These are phyloP conservation scores for Symphodus melops DNA, from an alignment of 2,113 vertebrate species.

Conservation along the genomic window DNA sequence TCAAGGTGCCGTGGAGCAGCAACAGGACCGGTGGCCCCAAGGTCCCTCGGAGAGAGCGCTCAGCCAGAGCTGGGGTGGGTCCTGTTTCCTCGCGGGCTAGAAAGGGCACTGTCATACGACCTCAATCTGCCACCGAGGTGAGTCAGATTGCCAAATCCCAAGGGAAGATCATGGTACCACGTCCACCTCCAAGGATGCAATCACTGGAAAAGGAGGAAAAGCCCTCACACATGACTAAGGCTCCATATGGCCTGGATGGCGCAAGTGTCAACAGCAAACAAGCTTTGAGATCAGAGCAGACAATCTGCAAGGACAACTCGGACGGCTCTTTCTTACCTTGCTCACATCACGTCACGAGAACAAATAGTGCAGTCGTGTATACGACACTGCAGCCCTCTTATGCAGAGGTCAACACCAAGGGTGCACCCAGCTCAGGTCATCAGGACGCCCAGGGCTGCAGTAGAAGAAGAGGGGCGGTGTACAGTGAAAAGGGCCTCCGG, in stretches of 20 bases:
- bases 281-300: constrained; percentile 50
- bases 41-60: constrained; percentile 71
- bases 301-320: constrained; percentile 51
- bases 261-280: constrained; percentile 48
- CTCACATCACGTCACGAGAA: constrained; percentile 39
- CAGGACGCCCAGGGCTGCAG: constrained; percentile 54
- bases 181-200: constrained; percentile 80
- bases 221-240: constrained; percentile 35
- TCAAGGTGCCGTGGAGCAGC: constrained; percentile 69
- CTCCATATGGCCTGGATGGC: constrained; percentile 44
- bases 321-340: constrained; percentile 52
- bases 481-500: constrained; percentile 75
- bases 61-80: constrained; percentile 65
- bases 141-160: constrained; percentile 76
- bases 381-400: constrained; percentile 64
- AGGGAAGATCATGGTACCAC: constrained; percentile 82
- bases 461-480: constrained; percentile 46
- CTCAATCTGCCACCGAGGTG: constrained; percentile 80
- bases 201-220: constrained; percentile 50
- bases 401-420: constrained; percentile 67
- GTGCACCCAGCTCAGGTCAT: constrained; percentile 57
- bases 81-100: constrained; percentile 68
- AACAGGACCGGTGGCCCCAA: constrained; percentile 64
- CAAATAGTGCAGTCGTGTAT: constrained; percentile 55
- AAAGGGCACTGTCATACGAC: constrained; percentile 80